Evolutionary conservation across 2,797 vertebrate species (phyloP).

Genomic region (Pantherophis vulpinus): DNA sequence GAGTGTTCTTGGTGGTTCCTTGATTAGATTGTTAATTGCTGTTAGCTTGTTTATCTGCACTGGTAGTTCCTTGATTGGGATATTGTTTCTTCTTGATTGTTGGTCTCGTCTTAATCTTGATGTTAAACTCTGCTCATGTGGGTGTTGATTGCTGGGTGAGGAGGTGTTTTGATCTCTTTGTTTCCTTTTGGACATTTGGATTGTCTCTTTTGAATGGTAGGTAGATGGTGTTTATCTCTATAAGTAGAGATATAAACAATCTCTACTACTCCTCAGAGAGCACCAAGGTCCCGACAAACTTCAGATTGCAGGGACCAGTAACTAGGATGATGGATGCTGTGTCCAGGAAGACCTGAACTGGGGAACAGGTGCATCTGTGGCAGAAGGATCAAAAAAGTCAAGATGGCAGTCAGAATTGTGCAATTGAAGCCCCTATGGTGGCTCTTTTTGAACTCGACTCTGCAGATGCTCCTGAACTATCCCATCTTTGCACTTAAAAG

Average conservation of each 20-base stretch:
- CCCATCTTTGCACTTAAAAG: background rate
- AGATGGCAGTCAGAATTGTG: background rate
- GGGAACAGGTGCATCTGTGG: no score
- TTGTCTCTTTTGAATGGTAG: no score
- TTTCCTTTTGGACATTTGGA: background rate
- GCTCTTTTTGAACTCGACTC: background rate
- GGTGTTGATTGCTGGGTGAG: background rate
- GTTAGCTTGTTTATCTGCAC: background rate
- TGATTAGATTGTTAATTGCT: background rate
- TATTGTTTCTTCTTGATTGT: background rate
- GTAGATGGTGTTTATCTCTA: no score
- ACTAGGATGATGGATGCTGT: background rate
- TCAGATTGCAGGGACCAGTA: rapidly evolving
- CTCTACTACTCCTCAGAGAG: no score
- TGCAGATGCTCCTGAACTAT: background rate
- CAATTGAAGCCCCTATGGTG: background rate
- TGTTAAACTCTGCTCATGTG: background rate
- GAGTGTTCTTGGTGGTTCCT: background rate
- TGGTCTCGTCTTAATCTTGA: background rate
- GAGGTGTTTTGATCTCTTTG: background rate
- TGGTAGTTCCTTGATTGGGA: background rate
- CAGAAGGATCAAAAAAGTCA: no score
- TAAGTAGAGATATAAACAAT: no score
- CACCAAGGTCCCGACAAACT: no score
- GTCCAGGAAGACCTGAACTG: background rate